Evolutionary conservation across 2,888 invertebrate genomes (phyloP), one percentile per base, ranked within the genome.

Genomic region (Tenthredo mesomela): DNA sequence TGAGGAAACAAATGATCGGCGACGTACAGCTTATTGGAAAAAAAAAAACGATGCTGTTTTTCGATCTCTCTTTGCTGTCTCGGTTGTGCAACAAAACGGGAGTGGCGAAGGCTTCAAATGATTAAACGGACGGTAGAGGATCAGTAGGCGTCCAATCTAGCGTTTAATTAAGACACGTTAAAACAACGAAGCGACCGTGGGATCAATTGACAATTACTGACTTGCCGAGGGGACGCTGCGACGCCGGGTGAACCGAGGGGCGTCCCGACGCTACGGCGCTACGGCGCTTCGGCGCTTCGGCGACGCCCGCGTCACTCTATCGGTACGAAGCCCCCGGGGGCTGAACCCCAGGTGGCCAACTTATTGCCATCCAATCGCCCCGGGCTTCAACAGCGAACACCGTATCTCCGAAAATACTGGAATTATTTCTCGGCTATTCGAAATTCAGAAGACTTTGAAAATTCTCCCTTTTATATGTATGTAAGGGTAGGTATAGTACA

Each of bases 321-420:
- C 80, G 67, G 82, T 67, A 82, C 80, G 67, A 65, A 82, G 47
- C 82, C 82, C 82, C 77, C 29, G 77, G 77, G 82, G 82, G 67
- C 18, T 12, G 25, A 86, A 85, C 90, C 85, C 86, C 87, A 88
- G 90, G 90, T 88, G 90, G 90, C 77, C 90, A 87, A 87, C 87
- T 90, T 90, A 90, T 90, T 90, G 90, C 87, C 87, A 80, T 86
- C 85, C 85, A 86, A 87, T 71, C 84, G 87, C 86, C 87, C 80
- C 50, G 75, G 47, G 50, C 43, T 18, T 70, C 82, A 37, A 80
- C 37, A 37, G 37, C 58, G 40, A 61, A 61, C 37, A 10, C 10
- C 61, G 61, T 40, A 37, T 80, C 80, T 80, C 21, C 37, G 21
- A 40, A 80, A 58, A 61, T 33, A 15, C 40, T 15, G 25, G 40